These are phyloP conservation scores for Sterrhoptilus dennistouni DNA, from an alignment of 2,113 vertebrate species.

Conservation along the genomic window DNA sequence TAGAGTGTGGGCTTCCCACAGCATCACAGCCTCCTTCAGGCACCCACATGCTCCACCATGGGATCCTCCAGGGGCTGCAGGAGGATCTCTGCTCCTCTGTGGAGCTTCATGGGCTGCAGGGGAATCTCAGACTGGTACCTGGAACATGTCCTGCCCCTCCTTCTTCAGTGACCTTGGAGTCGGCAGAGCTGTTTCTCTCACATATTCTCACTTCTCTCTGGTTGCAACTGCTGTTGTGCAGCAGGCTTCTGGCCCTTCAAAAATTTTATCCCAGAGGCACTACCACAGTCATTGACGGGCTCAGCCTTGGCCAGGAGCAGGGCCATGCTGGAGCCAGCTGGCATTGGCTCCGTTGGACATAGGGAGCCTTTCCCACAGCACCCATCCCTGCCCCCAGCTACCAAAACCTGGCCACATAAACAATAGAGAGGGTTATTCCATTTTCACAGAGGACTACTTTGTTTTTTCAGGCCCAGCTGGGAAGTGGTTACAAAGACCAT, in stretches of 20 bases:
- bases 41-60: rapidly evolving
- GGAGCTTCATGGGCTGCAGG: not conserved
- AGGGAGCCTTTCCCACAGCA: too few relatives aligned
- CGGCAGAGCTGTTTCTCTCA: not conserved
- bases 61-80: not conserved
- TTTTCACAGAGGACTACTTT: not conserved
- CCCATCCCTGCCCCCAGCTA: too few relatives aligned
- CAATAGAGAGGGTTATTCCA: not conserved
- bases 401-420: not conserved
- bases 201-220: not conserved
- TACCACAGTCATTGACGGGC: not conserved
- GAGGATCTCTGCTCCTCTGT: not conserved
- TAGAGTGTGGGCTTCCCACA: not conserved
- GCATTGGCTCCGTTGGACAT: not conserved
- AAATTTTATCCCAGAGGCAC: not conserved
- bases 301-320: not conserved
- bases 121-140: not conserved
- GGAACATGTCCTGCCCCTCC: not conserved
- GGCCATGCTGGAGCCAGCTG: not conserved
- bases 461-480: not conserved
- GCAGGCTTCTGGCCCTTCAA: not conserved
- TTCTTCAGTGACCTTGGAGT: not conserved
- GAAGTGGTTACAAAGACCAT: not conserved
- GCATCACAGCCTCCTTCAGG: not conserved
- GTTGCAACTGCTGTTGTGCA: not conserved